Evolutionary conservation across 2,797 vertebrate genomes (phyloP).

Genomic region (Poecilia velifera): DNA sequence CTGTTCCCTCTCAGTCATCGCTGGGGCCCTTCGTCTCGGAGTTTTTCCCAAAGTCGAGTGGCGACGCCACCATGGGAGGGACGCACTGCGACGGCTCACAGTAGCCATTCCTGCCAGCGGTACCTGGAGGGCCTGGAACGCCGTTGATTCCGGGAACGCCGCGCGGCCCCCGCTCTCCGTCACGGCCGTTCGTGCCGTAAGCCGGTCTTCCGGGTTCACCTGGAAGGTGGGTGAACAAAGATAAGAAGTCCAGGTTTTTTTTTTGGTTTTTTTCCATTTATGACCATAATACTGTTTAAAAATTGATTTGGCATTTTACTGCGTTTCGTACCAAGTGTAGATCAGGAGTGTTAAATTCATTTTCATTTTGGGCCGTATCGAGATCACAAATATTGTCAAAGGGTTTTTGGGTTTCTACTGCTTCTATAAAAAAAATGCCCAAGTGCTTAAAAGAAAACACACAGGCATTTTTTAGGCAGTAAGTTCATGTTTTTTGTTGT

Average conservation of each 20-base stretch:
- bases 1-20: constrained; percentile 65
- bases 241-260: background rate
- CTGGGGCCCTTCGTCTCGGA: constrained; percentile 84
- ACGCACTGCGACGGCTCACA: constrained; percentile 91
- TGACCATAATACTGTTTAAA: background rate
- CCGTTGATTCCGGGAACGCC: constrained; percentile 86
- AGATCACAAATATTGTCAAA: too few species aligned
- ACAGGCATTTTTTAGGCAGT: too few species aligned
- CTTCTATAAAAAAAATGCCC: too few species aligned
- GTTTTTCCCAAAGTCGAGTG: constrained; percentile 64
- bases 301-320: background rate
- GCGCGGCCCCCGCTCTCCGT: constrained; percentile 85
- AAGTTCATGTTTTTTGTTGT: too few species aligned
- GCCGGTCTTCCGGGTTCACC: constrained; percentile 88
- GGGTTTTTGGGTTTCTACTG: too few species aligned
- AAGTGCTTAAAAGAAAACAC: too few species aligned
- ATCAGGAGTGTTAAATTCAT: too few species aligned
- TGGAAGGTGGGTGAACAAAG: constrained; percentile 46
- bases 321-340: background rate
- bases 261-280: background rate
- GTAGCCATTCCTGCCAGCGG: constrained; percentile 85
- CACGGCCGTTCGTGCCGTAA: constrained; percentile 88
- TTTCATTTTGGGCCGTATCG: too few species aligned
- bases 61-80: constrained; percentile 72
- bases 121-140: constrained; percentile 87